phyloP scores from a whole-genome alignment of 2,113 vertebrate species.

The Seriola rivoliana region DNA sequence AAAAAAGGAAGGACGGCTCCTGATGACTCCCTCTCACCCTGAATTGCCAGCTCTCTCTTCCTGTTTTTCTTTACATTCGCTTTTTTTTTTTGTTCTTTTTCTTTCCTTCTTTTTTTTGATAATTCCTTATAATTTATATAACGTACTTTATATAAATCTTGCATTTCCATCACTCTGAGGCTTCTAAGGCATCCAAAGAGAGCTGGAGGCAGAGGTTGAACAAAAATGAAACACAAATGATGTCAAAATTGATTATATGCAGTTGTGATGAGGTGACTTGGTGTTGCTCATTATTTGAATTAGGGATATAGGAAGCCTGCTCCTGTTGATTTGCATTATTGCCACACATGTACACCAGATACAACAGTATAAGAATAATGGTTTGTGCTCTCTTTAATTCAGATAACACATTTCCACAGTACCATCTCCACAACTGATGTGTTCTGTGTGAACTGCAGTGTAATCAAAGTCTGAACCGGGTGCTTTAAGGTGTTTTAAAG shows the following conservation, averaged over 20 bases:
- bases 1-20: conserved; percentile 49
- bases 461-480: background rate
- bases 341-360: background rate
- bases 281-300: conserved; percentile 13
- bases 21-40: conserved; percentile 7
- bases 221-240: conserved; percentile 22
- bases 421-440: background rate
- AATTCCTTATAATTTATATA: background rate
- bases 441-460: background rate
- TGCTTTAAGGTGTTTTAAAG: background rate
- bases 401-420: background rate
- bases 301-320: background rate
- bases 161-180: background rate
- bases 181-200: background rate
- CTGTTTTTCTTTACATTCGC: background rate
- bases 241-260: conserved; percentile 30
- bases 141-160: too few species aligned
- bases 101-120: background rate
- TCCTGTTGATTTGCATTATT: background rate
- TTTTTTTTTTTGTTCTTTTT: background rate
- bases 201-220: conserved; percentile 10
- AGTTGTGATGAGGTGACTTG: conserved; percentile 23
- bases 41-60: conserved; percentile 16
- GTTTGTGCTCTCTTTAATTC: background rate
- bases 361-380: background rate